Base-by-base conservation (phyloP, 2,888 invertebrate genomes). In the Drosophila heteroneura region DNA sequence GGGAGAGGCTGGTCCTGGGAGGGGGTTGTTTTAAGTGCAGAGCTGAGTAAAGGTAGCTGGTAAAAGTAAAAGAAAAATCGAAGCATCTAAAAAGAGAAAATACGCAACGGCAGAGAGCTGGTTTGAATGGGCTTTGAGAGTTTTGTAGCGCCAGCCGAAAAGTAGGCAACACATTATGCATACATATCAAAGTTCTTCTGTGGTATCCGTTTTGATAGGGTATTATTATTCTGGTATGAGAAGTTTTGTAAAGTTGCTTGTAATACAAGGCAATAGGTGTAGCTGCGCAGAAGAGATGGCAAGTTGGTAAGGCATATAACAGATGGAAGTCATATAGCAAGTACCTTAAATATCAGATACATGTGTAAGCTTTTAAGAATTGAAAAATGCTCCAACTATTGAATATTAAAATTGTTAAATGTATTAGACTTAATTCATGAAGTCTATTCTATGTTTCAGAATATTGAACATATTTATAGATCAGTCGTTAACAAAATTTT, bases 151-250 rank as follows among this genome's bases (percentile, higher is more conserved):
- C 54, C 73, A 64, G 63, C 73, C 80, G 68, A 83, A 82, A 85
- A 88, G 83, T 83, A 83, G 84, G 76, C 88, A 75, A 83, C 83
- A 79, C 76, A 83, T 88, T 88, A 88, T 80, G 85, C 76, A 85
- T 83, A 76, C 70, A 80, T 80, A 75, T 76, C 62, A 80, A 79
- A 69, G 64, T 71, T 76, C 67, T 58, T 61, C 54, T 72, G 58
- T 58, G 64, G 58, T 35, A 56, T 44, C 47, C 54, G n/a, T 26
- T 26, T 35, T 14, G 57, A 14, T 30, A 65, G 65, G 49, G 76
- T 65, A 70, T 33, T 33, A 35, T 14, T 0, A 30, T 16, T 16
- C 47, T 47, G 47, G 39, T 22, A 26, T 26, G n/a, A 10, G 30
- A 10, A 44, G 5, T 41, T 37, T n/a, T 7, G 26, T 30, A 26